Evolutionary conservation across 1,140 invertebrate genomes (phyloP).

Genomic region (Amphibalanus amphitrite): DNA sequence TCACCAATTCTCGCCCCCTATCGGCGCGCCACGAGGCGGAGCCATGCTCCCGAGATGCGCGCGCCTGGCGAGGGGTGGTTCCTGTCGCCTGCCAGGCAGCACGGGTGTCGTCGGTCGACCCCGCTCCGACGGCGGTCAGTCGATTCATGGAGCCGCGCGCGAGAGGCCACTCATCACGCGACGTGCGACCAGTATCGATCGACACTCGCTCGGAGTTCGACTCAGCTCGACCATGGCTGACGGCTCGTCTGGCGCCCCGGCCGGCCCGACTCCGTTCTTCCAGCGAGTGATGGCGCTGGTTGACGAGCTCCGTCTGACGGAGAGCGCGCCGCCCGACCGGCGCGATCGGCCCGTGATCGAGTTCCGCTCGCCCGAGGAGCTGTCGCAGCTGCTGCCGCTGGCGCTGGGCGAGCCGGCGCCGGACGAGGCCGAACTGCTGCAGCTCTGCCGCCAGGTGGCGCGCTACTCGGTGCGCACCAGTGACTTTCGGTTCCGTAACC

Average conservation of each 20-base stretch:
- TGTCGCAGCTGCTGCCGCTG: constrained; percentile 36
- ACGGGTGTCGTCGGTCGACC: too few species aligned
- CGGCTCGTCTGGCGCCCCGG: too few species aligned
- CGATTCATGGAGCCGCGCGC: too few species aligned
- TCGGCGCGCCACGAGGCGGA: too few species aligned
- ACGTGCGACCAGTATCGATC: constrained; percentile 38
- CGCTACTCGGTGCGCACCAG: constrained; percentile 52
- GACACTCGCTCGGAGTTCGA: constrained; percentile 36
- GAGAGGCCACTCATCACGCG: too few species aligned
- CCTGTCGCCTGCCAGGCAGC: too few species aligned
- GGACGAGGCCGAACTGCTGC: constrained; percentile 45
- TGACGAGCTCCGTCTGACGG: not conserved
- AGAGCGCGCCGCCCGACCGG: not conserved
- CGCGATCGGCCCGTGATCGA: constrained; percentile 8
- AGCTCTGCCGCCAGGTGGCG: constrained; percentile 40
- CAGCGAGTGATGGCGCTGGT: not conserved
- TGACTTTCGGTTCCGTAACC: constrained; percentile 52
- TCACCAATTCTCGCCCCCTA: too few species aligned
- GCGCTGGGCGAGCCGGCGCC: constrained; percentile 36
- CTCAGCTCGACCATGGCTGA: constrained; percentile 31
- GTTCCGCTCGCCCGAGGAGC: constrained; percentile 10
- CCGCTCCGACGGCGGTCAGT: too few species aligned
- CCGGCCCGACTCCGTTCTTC: not conserved
- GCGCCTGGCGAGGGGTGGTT: too few species aligned
- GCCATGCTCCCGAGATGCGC: too few species aligned